Evolutionary conservation across 2,888 invertebrate genomes (phyloP), one percentile per base, ranked within the genome.

Genomic region (Melanophora roralis): DNA sequence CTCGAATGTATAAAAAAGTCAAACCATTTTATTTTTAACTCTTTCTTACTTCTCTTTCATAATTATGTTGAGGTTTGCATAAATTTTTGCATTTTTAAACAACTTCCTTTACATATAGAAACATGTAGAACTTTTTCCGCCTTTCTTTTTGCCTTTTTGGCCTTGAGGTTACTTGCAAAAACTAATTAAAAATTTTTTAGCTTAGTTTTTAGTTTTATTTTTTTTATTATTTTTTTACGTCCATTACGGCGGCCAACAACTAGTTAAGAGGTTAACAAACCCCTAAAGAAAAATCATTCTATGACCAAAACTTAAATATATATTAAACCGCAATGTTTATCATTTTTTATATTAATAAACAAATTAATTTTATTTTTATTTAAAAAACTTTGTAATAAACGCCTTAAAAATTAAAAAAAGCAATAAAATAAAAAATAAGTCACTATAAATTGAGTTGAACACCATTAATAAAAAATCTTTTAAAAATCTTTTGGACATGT

Each of bases 141-240:
- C 6, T 27, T 34, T 23, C n/a, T 36, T 21, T 59, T 57, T 57
- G 38, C 64, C 45, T 77, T 81, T 81, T 85, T 84, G 83, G 82
- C 85, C 87, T 86, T 84, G 81, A 75, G 87, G 85, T 85, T 85
- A 85, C n/a, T n/a, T n/a, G n/a, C 85, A 86, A 87, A 87, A 86
- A 87, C 88, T 86, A 86, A 86, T 86, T 86, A 86, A 84, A 87
- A 84, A 85, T 84, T 87, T 83, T 65, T 49, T 27, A n/a, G n/a
- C 27, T 82, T 85, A 84, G 85, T 85, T 67, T 59, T 19, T 43
- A 14, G 40, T 53, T 85, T 84, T 83, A 83, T 82, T 83, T 79
- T 83, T 81, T 83, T 82, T 59, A 32, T 38, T 38, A 12, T 51
- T 27, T 14, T 32, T 34, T 14, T 51, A 40, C 53, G 27, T 72